These are phyloP conservation scores for Papilio glaucus DNA, from an alignment of 1,140 invertebrate species.

Conservation along the genomic window DNA sequence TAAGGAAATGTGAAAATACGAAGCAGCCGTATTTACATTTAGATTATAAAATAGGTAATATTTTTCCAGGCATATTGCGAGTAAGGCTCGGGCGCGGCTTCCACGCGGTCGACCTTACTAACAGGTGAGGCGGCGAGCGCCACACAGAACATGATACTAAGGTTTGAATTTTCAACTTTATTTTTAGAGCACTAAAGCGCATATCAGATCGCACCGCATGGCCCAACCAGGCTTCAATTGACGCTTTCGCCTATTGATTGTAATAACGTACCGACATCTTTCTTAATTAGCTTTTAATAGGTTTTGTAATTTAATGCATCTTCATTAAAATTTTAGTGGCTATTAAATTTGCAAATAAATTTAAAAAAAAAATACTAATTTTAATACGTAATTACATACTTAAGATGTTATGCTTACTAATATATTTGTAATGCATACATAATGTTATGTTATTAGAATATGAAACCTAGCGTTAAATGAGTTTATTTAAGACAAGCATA, in stretches of 20 bases:
- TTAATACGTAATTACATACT: slow-evolving; percentile 20
- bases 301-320: slow-evolving; percentile 31
- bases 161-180: slow-evolving; percentile 78
- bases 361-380: slow-evolving; percentile 22
- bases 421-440: slow-evolving; percentile 4
- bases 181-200: slow-evolving; percentile 46
- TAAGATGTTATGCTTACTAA: slow-evolving; percentile 18
- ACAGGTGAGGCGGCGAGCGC: slow-evolving; percentile 79
- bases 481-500: too few species aligned
- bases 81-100: slow-evolving; percentile 73
- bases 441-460: background rate
- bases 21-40: background rate
- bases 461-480: too few species aligned
- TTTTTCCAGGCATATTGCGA: slow-evolving; percentile 65
- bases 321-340: slow-evolving; percentile 14
- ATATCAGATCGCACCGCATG: slow-evolving; percentile 18
- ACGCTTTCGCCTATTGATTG: slow-evolving; percentile 37
- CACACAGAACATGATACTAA: slow-evolving; percentile 81
- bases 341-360: slow-evolving; percentile 23
- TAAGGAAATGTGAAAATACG: too few species aligned
- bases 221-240: slow-evolving; percentile 15
- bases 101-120: slow-evolving; percentile 78
- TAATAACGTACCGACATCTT: slow-evolving; percentile 29
- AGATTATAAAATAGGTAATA: slow-evolving; percentile 33
- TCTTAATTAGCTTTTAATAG: slow-evolving; percentile 34